These are phyloP conservation scores for Drosophila nigromelanica DNA, from an alignment of 1,140 invertebrate genomes.

Conservation along the genomic window DNA sequence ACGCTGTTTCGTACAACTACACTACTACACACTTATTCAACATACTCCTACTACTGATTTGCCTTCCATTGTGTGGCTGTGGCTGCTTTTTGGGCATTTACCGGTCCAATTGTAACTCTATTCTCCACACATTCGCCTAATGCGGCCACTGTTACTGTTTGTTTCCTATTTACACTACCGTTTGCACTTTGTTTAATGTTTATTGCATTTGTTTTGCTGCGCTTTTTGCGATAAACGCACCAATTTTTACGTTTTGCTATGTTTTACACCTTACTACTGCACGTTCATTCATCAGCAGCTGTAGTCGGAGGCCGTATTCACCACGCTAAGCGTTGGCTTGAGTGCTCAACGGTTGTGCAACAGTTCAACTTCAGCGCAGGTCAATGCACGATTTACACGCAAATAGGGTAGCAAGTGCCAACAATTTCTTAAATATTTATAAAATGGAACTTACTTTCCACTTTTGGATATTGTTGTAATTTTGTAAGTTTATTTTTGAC, in stretches of 20 bases:
- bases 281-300: conserved; percentile 74
- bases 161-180: background rate
- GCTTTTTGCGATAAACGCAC: conserved; percentile 28
- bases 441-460: background rate
- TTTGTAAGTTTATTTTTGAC: background rate
- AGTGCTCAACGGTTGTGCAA: conserved; percentile 33
- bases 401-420: background rate
- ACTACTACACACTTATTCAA: conserved; percentile 63
- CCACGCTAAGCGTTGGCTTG: conserved; percentile 16
- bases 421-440: background rate
- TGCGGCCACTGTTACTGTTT: background rate
- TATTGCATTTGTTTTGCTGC: conserved; percentile 35
- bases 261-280: conserved; percentile 67
- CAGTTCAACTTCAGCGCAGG: background rate
- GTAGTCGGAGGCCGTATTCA: conserved; percentile 34
- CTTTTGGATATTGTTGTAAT: background rate
- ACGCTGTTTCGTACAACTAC: conserved; percentile 74
- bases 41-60: conserved; percentile 59
- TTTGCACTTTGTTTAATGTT: conserved; percentile 22
- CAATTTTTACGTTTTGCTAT: conserved; percentile 57
- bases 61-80: conserved; percentile 45
- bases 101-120: conserved; percentile 28
- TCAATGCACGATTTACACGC: background rate
- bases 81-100: conserved; percentile 40
- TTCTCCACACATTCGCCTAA: background rate